Base-by-base conservation (phyloP, 2,113 vertebrate genomes). In the Myanophis thanlyinensis region DNA sequence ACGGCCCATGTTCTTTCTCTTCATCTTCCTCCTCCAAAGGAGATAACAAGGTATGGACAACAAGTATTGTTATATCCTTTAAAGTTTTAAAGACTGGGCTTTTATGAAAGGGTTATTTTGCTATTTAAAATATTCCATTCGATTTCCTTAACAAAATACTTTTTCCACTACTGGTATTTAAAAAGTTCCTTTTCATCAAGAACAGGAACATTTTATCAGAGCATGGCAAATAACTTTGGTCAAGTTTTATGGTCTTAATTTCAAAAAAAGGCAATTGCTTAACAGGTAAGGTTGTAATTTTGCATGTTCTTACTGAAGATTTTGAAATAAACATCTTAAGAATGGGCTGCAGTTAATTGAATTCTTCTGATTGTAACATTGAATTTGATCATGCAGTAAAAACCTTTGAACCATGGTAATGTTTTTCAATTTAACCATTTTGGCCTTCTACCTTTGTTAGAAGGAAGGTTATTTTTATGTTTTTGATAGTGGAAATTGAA, bases 381-480 rank as follows among this genome's bases (percentile, higher is more conserved):
- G 85, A 93, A 93, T 46, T 92, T 88, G 93, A 91, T 91, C 91
- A 91, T 92, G 94, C 93, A 96, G 96, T 56, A 93, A 95, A 95
- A 91, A 85, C 51, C 2, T 93, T 96, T 48, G 91, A 86, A 96
- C 94, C 88, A 90, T 27, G 80, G 92, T 92, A 94, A 96, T 96
- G 96, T 94, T 94, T 95, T 93, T 95, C 93, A 89, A 94, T 93
- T 94, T 96, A 95, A 92, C 94, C 96, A 95, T 86, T 91, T 95
- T 96, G 96, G 95, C 96, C 95, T 97, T 94, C 95, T 93, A 93
- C 91, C 95, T 92, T 95, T 96, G 94, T 96, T 94, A 95, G 89
- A 96, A 93, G 93, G 93, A 90, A 93, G 94, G 92, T 88, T 95
- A 96, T 96, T 97, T 96, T 97, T 96, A 94, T 93, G 25, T 1